A percentile compares a stretch with the other conserved stretches of the same genome.
These are phyloP conservation scores for Lacerta bilineata DNA, from an alignment of 2,797 vertebrate genomes.

Conservation along the genomic window DNA sequence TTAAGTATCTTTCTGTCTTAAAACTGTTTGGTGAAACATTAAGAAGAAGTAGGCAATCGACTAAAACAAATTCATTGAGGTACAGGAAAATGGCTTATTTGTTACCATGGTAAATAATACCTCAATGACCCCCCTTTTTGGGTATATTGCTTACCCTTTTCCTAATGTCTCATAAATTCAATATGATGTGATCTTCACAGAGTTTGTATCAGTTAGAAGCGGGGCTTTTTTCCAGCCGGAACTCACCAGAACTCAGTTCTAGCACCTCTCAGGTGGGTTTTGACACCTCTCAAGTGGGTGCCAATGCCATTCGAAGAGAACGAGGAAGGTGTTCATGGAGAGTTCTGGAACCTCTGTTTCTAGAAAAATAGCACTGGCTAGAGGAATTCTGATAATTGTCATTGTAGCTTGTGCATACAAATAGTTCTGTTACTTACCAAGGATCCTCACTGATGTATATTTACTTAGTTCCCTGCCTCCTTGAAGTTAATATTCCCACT, in stretches of 20 bases:
- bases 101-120: not conserved
- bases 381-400: not conserved
- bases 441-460: not conserved
- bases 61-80: not conserved
- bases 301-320: no score
- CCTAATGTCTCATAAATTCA: not conserved
- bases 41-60: not conserved
- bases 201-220: no score
- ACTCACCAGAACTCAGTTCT: no score
- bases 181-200: not conserved
- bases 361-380: no score
- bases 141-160: no score
- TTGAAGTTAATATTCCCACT: not conserved
- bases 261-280: no score
- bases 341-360: no score
- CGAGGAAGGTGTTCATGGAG: no score
- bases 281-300: no score
- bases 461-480: not conserved
- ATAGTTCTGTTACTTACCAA: not conserved
- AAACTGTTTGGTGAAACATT: not conserved
- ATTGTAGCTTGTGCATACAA: not conserved
- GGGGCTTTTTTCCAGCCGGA: no score
- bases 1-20: not conserved
- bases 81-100: not conserved
- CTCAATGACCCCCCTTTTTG: no score